Evolutionary conservation across 2,113 vertebrate genomes (phyloP), one percentile per base, ranked within the genome.

Genomic region (Riparia riparia): DNA sequence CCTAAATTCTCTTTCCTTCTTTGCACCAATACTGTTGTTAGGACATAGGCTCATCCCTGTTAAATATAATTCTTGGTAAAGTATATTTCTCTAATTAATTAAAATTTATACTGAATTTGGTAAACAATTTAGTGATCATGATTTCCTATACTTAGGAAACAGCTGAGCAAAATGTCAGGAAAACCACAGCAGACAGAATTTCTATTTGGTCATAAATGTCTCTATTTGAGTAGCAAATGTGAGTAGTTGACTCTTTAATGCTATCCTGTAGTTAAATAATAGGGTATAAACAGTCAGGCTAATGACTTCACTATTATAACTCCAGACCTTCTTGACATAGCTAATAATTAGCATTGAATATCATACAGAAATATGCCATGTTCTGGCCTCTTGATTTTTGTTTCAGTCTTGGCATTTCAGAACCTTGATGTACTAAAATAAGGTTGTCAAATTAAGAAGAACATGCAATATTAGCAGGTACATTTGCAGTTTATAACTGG

Each of bases 311-410:
- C 66, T 91, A 91, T 96, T 97, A 64, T 97, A 97, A 61, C 25
- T 94, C 78, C 65, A 94, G 90, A 92, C 88, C 86, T 95, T 87
- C 91, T 94, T 2, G 6, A 92, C 63, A 42, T 63, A 97, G 93
- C 64, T 95, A 96, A 96, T 96, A 96, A 98, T 98, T 97, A 98
- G 89, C 78, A 92, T 7, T 95, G 94, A 97, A 96, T 96, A 94
- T 97, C 97, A 97, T 92, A 95, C 29, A 96, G 95, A 98, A 97
- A 94, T 97, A 95, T 89, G 93, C 72, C 84, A 31, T 74, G 66
- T 61, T 93, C 71, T 85, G 74, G 77, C 78, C 93, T 97, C 93
- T 88, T 89, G 74, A 90, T 95, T 96, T 95, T 95, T 93, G 76
- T 93, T 97, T 96, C 83, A 89, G 87, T 96, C 63, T 79, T 96